A percentile compares a stretch with the other conserved stretches of the same genome.
Conservation (phyloP, 2,113 vertebrate genomes). For the Apteryx mantelli region DNA sequence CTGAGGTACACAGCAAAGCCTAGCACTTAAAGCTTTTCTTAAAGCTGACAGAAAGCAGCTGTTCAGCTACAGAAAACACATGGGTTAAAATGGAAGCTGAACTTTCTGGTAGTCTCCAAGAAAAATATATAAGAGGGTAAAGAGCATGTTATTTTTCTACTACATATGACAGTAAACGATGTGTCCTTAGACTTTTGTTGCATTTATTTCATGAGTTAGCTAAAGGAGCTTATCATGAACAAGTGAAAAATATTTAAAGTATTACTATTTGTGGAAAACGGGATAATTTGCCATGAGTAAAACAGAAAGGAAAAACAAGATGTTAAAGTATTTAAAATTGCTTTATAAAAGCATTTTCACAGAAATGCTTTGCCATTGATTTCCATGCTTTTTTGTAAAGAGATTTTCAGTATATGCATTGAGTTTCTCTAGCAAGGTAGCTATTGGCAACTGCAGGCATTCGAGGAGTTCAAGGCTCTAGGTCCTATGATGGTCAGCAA, state of each 20-base stretch:
- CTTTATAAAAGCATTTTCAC: neutral
- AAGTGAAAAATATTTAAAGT: neutral
- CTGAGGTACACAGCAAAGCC: neutral
- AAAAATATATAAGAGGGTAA: neutral
- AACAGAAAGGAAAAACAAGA: neutral
- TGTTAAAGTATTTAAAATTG: neutral
- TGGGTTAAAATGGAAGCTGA: neutral
- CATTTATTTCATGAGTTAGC: neutral
- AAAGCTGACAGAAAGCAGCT: neutral
- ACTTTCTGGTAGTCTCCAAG: neutral
- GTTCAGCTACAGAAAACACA: neutral
- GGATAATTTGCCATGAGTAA: neutral
- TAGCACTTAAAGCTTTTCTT: neutral
- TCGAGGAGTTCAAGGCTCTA: neutral
- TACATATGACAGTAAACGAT: neutral
- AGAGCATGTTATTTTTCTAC: neutral
- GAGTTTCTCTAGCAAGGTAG: neutral
- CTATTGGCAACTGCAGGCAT: neutral
- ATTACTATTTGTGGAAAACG: neutral
- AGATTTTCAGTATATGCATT: neutral
- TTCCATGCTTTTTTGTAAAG: neutral
- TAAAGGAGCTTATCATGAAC: neutral
- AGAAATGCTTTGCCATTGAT: neutral
- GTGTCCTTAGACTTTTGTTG: neutral
- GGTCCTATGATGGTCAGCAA: neutral